These are phyloP conservation scores for Gobio occitaniae DNA, from an alignment of 2,797 vertebrate species.

Conservation along the genomic window DNA sequence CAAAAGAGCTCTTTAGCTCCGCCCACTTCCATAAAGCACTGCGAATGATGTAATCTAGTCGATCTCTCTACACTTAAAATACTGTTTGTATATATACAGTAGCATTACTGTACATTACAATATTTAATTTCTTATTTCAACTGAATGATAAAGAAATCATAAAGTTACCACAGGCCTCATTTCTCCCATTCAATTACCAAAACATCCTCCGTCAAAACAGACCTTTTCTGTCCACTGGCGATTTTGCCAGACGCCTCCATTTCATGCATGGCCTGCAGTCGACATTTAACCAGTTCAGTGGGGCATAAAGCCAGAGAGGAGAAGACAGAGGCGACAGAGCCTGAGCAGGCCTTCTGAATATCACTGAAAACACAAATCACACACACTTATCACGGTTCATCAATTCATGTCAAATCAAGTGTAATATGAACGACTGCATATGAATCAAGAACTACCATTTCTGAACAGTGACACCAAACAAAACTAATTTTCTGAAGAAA, in stretches of 20 bases:
- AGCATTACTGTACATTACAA: background rate
- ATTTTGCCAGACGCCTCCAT: conserved; percentile 93
- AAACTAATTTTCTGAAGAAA: background rate
- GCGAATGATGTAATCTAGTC: too few species aligned
- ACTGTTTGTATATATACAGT: too few species aligned
- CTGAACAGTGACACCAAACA: background rate
- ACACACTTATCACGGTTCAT: background rate
- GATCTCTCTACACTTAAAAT: too few species aligned
- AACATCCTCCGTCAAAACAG: background rate
- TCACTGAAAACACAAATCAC: conserved; percentile 78
- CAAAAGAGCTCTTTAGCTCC: too few species aligned
- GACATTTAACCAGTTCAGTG: conserved; percentile 96
- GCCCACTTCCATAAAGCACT: too few species aligned
- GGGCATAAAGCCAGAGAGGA: conserved; percentile 95
- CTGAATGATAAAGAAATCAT: background rate
- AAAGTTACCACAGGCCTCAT: background rate
- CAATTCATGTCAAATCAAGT: background rate
- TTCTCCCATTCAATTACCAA: background rate
- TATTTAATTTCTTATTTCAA: background rate
- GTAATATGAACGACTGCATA: background rate
- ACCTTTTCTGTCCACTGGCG: conserved; percentile 88
- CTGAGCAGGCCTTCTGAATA: conserved; percentile 90
- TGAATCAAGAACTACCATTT: background rate
- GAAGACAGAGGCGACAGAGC: conserved; percentile 95
- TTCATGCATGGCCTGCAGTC: conserved; percentile 95